A percentile compares a stretch with the other conserved stretches of the same genome.
These are phyloP conservation scores for Periparus ater DNA, from an alignment of 2,797 vertebrate genomes.

Conservation along the genomic window DNA sequence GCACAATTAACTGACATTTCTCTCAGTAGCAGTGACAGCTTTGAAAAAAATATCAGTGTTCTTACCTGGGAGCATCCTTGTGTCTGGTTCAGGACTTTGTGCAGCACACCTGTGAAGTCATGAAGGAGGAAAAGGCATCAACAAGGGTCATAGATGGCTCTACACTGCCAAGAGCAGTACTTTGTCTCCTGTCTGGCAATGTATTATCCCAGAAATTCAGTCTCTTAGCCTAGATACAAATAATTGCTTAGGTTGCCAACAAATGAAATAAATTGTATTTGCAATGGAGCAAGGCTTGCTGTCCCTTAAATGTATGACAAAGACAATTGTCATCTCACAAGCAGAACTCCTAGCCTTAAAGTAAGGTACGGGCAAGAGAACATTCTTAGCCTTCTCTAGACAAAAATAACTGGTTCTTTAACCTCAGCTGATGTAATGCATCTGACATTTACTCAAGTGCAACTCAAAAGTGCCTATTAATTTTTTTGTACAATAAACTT, in stretches of 20 bases:
- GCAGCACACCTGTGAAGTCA: neutral
- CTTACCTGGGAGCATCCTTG: neutral
- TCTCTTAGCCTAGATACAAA: neutral
- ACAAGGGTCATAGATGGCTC: neutral
- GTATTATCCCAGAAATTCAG: neutral
- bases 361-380: neutral
- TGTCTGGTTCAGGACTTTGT: neutral
- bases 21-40: neutral
- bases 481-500: neutral
- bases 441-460: neutral
- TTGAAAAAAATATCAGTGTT: neutral
- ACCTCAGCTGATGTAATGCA: accelerated
- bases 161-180: neutral
- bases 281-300: neutral
- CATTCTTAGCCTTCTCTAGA: neutral
- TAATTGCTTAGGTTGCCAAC: neutral
- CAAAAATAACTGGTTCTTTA: neutral
- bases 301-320: neutral
- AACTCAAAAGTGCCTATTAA: neutral
- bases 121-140: neutral
- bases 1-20: neutral
- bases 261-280: neutral
- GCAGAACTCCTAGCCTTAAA: neutral
- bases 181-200: neutral
- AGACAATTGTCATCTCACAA: neutral